These are phyloP conservation scores for Agrotis ipsilon DNA, from an alignment of 2,888 invertebrate species.

Conservation along the genomic window DNA sequence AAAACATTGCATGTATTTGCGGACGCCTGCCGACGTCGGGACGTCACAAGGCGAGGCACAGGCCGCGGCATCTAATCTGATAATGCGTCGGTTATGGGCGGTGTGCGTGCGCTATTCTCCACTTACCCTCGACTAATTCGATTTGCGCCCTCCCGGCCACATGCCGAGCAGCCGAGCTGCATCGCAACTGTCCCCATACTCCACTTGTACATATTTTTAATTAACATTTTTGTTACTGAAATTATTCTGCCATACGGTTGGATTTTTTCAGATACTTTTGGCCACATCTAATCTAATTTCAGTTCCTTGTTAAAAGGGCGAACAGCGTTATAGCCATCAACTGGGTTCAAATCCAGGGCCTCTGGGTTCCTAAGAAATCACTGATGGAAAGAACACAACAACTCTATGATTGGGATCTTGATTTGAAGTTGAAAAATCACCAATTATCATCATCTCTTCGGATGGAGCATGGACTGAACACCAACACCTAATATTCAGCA, in stretches of 20 bases:
- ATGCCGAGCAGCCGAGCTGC: conserved; percentile 71
- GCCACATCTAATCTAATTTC: too few relatives aligned
- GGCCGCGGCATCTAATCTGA: conserved; percentile 72
- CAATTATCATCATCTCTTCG: too few relatives aligned
- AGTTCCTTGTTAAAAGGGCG: too few relatives aligned
- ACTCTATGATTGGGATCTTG: too few relatives aligned
- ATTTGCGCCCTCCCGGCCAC: conserved; percentile 80
- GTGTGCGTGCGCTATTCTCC: conserved; percentile 75
- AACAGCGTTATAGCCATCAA: too few relatives aligned
- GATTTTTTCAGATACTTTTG: neutral
- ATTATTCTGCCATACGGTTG: neutral
- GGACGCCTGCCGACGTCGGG: conserved; percentile 59
- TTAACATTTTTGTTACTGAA: conserved; percentile 66
- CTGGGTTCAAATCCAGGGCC: too few relatives aligned
- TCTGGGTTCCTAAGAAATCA: too few relatives aligned
- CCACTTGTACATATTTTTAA: conserved; percentile 80
- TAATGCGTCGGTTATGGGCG: conserved; percentile 80
- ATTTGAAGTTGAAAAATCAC: too few relatives aligned
- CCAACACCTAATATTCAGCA: too few relatives aligned
- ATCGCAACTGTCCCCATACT: conserved; percentile 71
- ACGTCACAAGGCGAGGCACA: conserved; percentile 60
- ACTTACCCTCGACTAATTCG: conserved; percentile 75
- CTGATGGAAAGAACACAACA: too few relatives aligned
- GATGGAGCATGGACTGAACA: too few relatives aligned
- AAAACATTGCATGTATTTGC: conserved; percentile 65